These are phyloP conservation scores for Cacatua alba DNA, from an alignment of 2,113 vertebrate species.

Conservation along the genomic window DNA sequence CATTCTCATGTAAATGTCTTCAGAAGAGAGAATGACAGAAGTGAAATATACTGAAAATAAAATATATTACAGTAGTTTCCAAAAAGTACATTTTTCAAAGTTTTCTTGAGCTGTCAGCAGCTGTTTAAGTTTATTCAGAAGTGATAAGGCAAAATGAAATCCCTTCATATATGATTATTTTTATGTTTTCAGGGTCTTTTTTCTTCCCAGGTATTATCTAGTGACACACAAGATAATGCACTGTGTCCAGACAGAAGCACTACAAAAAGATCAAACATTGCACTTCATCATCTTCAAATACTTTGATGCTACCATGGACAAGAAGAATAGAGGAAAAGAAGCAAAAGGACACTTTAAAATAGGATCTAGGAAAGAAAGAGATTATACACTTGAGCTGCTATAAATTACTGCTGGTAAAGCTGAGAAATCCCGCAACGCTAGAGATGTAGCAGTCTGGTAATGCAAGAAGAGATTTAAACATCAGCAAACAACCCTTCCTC, in stretches of 20 bases:
- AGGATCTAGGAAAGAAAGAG: constrained; percentile 20
- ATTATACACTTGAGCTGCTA: constrained; percentile 3
- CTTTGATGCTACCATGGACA: constrained; percentile 34
- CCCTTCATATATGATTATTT: constrained; percentile 44
- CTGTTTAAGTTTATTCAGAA: constrained; percentile 51
- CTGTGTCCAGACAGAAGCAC: constrained; percentile 24
- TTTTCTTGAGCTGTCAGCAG: constrained; percentile 34
- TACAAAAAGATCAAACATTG: constrained; percentile 60
- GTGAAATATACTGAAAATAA: constrained; percentile 12
- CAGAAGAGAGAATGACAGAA: background rate
- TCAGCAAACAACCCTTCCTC: background rate
- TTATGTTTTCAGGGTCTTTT: constrained; percentile 40
- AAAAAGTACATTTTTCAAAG: constrained; percentile 26
- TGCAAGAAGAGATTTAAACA: background rate
- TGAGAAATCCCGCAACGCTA: background rate
- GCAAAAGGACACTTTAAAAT: constrained; percentile 19
- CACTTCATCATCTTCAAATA: constrained; percentile 40
- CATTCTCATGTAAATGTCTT: constrained; percentile 12
- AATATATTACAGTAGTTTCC: background rate
- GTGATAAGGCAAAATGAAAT: constrained; percentile 45
- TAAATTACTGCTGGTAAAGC: constrained; percentile 10
- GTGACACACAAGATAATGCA: background rate
- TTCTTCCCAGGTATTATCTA: background rate
- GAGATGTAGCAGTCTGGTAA: background rate
- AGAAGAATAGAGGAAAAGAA: constrained; percentile 36